Percentiles rank a stretch among this genome's conserved stretches.
These are phyloP conservation scores for Ametastegia equiseti DNA, from an alignment of 2,888 invertebrate species.

Conservation along the genomic window DNA sequence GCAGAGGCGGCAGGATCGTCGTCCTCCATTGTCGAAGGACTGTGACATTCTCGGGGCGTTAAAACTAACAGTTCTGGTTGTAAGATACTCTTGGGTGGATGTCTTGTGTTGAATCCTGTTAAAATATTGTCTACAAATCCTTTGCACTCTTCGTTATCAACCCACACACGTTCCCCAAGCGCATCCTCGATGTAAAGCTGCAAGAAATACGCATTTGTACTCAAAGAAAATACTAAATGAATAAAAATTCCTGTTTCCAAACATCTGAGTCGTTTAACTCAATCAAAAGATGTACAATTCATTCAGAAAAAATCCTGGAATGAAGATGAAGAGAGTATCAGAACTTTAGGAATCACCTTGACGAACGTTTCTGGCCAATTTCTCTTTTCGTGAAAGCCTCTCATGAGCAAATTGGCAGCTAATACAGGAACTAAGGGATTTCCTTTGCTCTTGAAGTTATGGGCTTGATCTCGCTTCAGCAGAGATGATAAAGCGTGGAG, in stretches of 20 bases:
- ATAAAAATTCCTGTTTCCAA: background rate
- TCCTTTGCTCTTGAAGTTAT: slow-evolving; percentile 87
- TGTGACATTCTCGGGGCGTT: slow-evolving; percentile 70
- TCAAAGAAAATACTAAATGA: background rate
- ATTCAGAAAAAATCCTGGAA: no score
- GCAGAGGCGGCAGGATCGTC: slow-evolving; percentile 69
- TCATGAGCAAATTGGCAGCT: slow-evolving; percentile 89
- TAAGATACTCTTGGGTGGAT: slow-evolving; percentile 84
- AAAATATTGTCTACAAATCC: slow-evolving; percentile 94
- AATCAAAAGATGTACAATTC: no score
- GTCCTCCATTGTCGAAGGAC: slow-evolving; percentile 72
- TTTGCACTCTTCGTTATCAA: slow-evolving; percentile 94
- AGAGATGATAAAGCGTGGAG: slow-evolving; percentile 89
- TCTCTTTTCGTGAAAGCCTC: slow-evolving; percentile 88
- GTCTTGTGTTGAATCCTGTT: slow-evolving; percentile 89
- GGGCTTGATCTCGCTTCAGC: slow-evolving; percentile 85
- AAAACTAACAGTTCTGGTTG: slow-evolving; percentile 78
- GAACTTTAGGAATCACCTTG: slow-evolving; percentile 79
- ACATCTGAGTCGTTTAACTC: no score
- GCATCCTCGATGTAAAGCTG: slow-evolving; percentile 96
- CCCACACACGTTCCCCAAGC: slow-evolving; percentile 94
- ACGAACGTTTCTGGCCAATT: slow-evolving; percentile 96
- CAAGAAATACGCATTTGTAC: slow-evolving; percentile 57
- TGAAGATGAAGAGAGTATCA: background rate
- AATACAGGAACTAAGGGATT: slow-evolving; percentile 89